Percentiles rank a stretch among this genome's conserved stretches.
Conservation (phyloP, 2,888 invertebrate genomes). For the Diarsia mendica region DNA sequence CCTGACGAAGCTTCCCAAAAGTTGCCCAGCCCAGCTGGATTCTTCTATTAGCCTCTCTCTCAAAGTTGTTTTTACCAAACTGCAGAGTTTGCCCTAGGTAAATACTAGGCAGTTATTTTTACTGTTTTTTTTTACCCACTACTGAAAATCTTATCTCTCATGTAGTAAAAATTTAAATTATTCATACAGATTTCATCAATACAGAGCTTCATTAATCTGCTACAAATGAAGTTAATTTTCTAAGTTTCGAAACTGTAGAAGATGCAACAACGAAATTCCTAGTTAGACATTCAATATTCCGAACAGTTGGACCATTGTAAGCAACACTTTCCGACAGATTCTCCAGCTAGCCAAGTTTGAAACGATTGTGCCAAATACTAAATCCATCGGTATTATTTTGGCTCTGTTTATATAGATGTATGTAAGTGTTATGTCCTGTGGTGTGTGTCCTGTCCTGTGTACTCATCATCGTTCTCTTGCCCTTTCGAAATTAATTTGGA, state of each 20-base stretch:
- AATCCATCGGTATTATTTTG: constrained; percentile 12
- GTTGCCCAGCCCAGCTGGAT: too few relatives aligned
- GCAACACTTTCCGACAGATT: constrained; percentile 10
- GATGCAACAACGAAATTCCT: neutral
- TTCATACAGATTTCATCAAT: neutral
- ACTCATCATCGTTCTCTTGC: too few relatives aligned
- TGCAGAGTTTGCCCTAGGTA: too few relatives aligned
- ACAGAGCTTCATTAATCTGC: neutral
- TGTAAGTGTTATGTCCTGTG: too few relatives aligned
- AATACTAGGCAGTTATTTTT: too few relatives aligned
- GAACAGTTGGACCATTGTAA: constrained; percentile 8
- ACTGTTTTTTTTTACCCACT: too few relatives aligned
- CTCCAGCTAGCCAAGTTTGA: constrained; percentile 13
- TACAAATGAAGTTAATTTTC: neutral
- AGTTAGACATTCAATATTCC: constrained; percentile 20
- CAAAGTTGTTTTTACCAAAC: too few relatives aligned
- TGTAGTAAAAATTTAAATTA: neutral
- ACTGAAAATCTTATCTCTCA: neutral
- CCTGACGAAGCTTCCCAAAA: too few relatives aligned
- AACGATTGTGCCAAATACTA: constrained; percentile 14
- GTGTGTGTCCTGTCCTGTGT: too few relatives aligned
- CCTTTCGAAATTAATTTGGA: too few relatives aligned
- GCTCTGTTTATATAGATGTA: too few relatives aligned
- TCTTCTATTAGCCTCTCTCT: too few relatives aligned
- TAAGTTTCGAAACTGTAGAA: neutral